Evolutionary conservation across 2,113 vertebrate species (phyloP).

Genomic region (Stigmatopora argus): DNA sequence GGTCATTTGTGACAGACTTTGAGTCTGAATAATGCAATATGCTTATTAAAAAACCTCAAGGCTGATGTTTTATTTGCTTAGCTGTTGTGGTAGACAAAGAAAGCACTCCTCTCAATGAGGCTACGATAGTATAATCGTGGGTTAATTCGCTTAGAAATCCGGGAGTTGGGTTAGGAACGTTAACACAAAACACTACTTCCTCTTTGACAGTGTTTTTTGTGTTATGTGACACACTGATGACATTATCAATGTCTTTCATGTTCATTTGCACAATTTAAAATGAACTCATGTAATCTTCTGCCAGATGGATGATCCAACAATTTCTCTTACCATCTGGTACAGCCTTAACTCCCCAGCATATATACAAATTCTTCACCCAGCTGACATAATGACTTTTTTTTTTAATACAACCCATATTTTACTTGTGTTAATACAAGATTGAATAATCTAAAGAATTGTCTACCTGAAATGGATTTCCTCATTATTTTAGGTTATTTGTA

Average conservation of each 20-base stretch:
- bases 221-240: slow-evolving; percentile 11
- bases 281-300: slow-evolving; percentile 48
- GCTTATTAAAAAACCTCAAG: slow-evolving; percentile 26
- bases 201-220: slow-evolving; percentile 1
- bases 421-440: slow-evolving; percentile 34
- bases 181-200: background rate
- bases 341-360: slow-evolving; percentile 46
- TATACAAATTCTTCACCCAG: slow-evolving; percentile 46
- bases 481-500: slow-evolving; percentile 48
- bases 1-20: slow-evolving; percentile 55
- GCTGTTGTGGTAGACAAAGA: slow-evolving; percentile 27
- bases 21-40: slow-evolving; percentile 37
- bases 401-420: slow-evolving; percentile 47
- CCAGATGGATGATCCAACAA: slow-evolving; percentile 44
- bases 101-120: background rate
- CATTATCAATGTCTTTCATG: slow-evolving; percentile 18
- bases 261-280: slow-evolving; percentile 19
- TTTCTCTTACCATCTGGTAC: slow-evolving; percentile 56
- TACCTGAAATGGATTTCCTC: slow-evolving; percentile 52
- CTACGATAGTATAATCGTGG: background rate
- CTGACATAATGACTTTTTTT: slow-evolving; percentile 49
- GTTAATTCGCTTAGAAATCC: background rate
- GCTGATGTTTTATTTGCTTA: slow-evolving; percentile 11
- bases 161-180: background rate
- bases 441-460: slow-evolving; percentile 58